Evolutionary conservation across 2,113 vertebrate genomes (phyloP).

Genomic region (Delphinus delphis): DNA sequence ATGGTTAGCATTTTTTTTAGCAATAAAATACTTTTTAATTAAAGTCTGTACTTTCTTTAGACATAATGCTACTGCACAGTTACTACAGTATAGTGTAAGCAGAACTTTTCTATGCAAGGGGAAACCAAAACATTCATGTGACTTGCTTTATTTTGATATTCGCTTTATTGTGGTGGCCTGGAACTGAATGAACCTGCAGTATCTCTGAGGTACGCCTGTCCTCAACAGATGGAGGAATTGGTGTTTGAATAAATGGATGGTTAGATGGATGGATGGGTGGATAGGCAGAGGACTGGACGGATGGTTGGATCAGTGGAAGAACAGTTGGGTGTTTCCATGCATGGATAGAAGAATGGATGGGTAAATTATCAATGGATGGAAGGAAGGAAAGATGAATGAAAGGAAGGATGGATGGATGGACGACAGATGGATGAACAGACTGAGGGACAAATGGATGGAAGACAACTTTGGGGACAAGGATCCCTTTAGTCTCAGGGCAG

Average conservation of each 20-base stretch:
- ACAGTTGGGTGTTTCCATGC: not conserved
- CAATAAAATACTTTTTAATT: not conserved
- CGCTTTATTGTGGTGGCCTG: not conserved
- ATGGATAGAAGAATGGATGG: accelerated
- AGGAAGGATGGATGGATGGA: not conserved
- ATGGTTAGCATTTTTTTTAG: not conserved
- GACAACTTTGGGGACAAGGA: too few relatives aligned
- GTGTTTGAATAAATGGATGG: not conserved
- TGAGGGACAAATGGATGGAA: not conserved
- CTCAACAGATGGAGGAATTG: not conserved
- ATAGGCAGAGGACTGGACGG: not conserved
- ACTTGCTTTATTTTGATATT: not conserved
- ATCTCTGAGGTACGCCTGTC: not conserved
- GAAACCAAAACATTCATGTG: not conserved
- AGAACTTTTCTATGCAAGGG: too few relatives aligned
- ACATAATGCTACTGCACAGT: too few relatives aligned
- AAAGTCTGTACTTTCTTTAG: not conserved
- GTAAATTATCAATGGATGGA: too few relatives aligned
- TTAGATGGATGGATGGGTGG: accelerated
- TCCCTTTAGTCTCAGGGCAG: accelerated
- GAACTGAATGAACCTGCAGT: accelerated
- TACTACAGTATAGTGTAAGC: too few relatives aligned
- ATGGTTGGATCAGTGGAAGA: too few relatives aligned
- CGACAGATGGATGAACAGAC: accelerated
- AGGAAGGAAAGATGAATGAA: too few relatives aligned